Conservation (phyloP, 1,140 invertebrate species). For the Sycobia sp. region DNA sequence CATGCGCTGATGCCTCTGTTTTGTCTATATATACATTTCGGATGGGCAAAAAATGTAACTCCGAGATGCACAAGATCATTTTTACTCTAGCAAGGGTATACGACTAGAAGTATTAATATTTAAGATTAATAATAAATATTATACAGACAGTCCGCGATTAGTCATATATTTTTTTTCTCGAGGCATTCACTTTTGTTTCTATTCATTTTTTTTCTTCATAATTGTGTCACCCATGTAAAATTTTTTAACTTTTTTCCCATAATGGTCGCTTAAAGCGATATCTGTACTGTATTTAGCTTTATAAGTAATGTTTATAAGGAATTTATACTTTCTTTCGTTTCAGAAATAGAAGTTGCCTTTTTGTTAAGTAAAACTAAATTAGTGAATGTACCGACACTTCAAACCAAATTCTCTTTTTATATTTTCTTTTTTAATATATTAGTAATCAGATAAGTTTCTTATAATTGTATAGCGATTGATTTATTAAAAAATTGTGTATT, state of each 20-base stretch:
- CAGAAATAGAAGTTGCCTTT: constrained; percentile 9
- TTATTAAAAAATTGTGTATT: constrained; percentile 23
- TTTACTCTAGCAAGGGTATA: constrained; percentile 61
- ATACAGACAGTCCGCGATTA: constrained; percentile 55
- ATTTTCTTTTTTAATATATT: constrained; percentile 9
- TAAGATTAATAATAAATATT: constrained; percentile 55
- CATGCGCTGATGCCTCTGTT: constrained; percentile 54
- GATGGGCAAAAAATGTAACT: constrained; percentile 31
- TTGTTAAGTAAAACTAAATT: constrained; percentile 13
- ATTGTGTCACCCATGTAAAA: constrained; percentile 34
- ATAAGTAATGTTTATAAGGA: constrained; percentile 33
- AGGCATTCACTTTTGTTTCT: constrained; percentile 29
- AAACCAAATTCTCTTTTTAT: constrained; percentile 27
- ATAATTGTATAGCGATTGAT: constrained; percentile 8
- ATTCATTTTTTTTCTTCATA: constrained; percentile 23
- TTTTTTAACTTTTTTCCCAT: constrained; percentile 27
- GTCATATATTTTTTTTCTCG: constrained; percentile 49
- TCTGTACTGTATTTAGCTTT: constrained; percentile 16
- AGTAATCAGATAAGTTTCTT: constrained; percentile 8
- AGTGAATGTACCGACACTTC: constrained; percentile 8
- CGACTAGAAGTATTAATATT: constrained; percentile 63
- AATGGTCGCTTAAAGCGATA: constrained; percentile 24
- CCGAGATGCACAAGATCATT: constrained; percentile 54
- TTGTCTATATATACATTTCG: constrained; percentile 55
- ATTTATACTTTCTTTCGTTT: constrained; percentile 26